Conservation (phyloP, 1,140 invertebrate genomes). For the Pristionchus pacificus region DNA sequence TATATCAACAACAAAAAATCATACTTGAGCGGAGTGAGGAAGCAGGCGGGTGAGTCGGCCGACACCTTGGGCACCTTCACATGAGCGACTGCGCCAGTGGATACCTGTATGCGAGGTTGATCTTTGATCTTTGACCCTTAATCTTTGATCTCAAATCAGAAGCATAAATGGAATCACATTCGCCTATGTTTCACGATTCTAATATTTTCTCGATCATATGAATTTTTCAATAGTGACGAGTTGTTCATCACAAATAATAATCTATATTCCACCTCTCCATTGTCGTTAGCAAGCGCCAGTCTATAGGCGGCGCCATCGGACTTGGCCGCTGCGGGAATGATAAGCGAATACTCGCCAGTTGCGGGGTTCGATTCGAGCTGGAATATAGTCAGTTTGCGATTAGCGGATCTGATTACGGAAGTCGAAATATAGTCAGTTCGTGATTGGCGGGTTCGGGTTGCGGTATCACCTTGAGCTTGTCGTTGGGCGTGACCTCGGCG, state of each 20-base stretch:
- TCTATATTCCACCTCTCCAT: conserved; percentile 50
- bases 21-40: conserved; percentile 49
- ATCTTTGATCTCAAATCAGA: too few species aligned
- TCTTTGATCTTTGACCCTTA: too few species aligned
- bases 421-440: too few species aligned
- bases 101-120: too few species aligned
- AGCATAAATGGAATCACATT: too few species aligned
- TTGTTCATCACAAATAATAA: too few species aligned
- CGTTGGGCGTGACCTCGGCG: conserved; percentile 72
- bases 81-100: conserved; percentile 51
- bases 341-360: conserved; percentile 47
- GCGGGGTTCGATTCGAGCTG: conserved; percentile 33
- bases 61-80: conserved; percentile 42
- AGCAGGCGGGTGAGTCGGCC: conserved; percentile 39
- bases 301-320: conserved; percentile 52
- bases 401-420: too few species aligned
- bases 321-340: conserved; percentile 39
- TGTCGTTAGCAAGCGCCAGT: conserved; percentile 51
- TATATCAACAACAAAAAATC: too few species aligned
- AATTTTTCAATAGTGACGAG: too few species aligned
- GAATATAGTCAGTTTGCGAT: too few species aligned
- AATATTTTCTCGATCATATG: too few species aligned
- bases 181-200: too few species aligned
- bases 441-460: conserved; percentile 8
- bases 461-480: conserved; percentile 72